These are phyloP conservation scores for Drosophila buzzatii DNA, from an alignment of 2,888 invertebrate species.

Conservation along the genomic window DNA sequence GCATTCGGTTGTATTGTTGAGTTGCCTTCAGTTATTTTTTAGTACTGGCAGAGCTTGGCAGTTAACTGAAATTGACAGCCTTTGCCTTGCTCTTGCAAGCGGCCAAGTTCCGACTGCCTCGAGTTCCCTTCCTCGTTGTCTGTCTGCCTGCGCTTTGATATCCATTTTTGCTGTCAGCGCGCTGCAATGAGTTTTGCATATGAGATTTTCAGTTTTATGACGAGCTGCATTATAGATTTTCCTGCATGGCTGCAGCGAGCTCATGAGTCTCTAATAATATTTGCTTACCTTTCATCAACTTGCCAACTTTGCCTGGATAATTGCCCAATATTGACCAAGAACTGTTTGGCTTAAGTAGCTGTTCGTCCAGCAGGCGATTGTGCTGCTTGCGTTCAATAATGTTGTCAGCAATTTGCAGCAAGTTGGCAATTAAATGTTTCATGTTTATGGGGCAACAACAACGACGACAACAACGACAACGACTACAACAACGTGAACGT, in stretches of 20 bases:
- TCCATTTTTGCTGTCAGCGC: slow-evolving; percentile 20
- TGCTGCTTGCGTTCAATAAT: slow-evolving; percentile 22
- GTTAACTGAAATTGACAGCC: slow-evolving; percentile 76
- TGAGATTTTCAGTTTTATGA: slow-evolving; percentile 74
- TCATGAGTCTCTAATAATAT: slow-evolving; percentile 8
- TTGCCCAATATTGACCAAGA: slow-evolving; percentile 34
- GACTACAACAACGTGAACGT: too few relatives aligned
- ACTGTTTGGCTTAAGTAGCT: slow-evolving; percentile 48
- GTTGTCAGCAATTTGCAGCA: slow-evolving; percentile 43
- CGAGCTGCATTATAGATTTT: slow-evolving; percentile 48
- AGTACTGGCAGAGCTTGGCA: slow-evolving; percentile 32
- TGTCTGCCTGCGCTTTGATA: slow-evolving; percentile 17
- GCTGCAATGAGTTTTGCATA: slow-evolving; percentile 56
- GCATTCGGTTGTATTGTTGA: slow-evolving; percentile 60
- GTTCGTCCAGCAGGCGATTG: slow-evolving; percentile 28
- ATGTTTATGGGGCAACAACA: slow-evolving; percentile 46
- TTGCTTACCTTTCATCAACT: slow-evolving; percentile 1
- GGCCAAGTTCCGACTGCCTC: slow-evolving; percentile 6
- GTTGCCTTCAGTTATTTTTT: slow-evolving; percentile 61
- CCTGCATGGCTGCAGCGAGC: not conserved
- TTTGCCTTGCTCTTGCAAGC: slow-evolving; percentile 70
- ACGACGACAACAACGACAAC: slow-evolving; percentile 26
- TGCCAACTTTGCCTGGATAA: slow-evolving; percentile 32
- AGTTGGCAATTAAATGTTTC: slow-evolving; percentile 68
- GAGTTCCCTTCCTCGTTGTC: not conserved